Percentiles rank a stretch among this genome's conserved stretches.
Conservation (phyloP, 2,888 invertebrate species). For the Chrysolina haemoptera region DNA sequence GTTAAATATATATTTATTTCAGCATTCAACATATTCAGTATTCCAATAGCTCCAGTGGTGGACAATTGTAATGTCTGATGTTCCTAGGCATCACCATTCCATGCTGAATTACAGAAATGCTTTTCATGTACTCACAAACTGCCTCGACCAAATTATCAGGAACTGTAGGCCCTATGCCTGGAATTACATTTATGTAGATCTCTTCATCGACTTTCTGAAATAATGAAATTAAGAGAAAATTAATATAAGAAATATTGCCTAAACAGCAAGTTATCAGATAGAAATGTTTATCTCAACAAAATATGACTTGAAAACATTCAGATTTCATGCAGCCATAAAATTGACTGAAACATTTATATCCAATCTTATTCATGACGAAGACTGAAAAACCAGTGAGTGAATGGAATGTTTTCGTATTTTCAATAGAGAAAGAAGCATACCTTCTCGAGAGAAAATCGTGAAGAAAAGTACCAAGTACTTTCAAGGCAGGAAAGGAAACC, state of each 20-base stretch:
- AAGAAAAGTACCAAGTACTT: no score
- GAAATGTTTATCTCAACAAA: no score
- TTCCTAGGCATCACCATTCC: slow-evolving; percentile 82
- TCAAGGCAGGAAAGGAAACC: no score
- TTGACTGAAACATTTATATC: no score
- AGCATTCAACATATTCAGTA: slow-evolving; percentile 36
- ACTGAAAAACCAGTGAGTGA: no score
- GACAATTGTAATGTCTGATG: slow-evolving; percentile 79
- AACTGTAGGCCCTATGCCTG: slow-evolving; percentile 76
- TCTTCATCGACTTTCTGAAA: slow-evolving; percentile 59
- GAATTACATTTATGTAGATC: slow-evolving; percentile 69
- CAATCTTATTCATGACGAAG: no score
- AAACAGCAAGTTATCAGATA: no score
- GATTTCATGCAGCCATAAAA: no score
- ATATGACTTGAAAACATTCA: no score
- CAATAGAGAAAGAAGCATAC: no score
- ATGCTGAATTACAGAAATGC: slow-evolving; percentile 74
- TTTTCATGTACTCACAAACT: slow-evolving; percentile 72
- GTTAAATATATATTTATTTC: slow-evolving; percentile 14
- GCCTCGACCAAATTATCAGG: slow-evolving; percentile 71
- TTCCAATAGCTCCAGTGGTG: slow-evolving; percentile 73
- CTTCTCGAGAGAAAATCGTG: no score
- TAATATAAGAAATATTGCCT: not conserved
- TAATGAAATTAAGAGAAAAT: slow-evolving; percentile 19
- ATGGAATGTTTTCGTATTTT: no score